phyloP scores from a whole-genome alignment of 2,888 invertebrate species.

The Ophioninae sp. region DNA sequence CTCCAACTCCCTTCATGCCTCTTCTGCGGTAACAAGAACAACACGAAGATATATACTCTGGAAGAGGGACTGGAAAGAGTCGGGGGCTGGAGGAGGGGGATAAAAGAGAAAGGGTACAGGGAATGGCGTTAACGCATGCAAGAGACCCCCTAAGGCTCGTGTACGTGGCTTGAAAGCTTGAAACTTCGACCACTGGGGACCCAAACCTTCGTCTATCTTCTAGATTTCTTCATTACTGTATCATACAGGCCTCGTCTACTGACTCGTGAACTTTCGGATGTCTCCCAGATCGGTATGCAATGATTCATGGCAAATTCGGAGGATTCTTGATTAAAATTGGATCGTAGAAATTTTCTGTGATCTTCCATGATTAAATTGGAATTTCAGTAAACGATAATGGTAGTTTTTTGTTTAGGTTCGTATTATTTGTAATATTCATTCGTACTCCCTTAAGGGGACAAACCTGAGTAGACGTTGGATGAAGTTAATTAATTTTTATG shows the following conservation, averaged over 20 bases:
- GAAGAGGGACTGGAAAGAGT: background rate
- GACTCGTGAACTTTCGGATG: constrained; percentile 52
- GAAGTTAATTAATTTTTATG: too few species aligned
- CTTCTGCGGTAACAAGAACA: constrained; percentile 37
- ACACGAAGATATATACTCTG: constrained; percentile 16
- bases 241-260: constrained; percentile 65
- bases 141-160: constrained; percentile 65
- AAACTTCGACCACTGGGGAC: constrained; percentile 58
- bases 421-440: too few species aligned
- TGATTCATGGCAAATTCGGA: constrained; percentile 3
- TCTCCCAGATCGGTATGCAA: constrained; percentile 4
- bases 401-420: too few species aligned
- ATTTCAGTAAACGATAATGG: too few species aligned
- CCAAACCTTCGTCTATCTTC: constrained; percentile 62
- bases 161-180: constrained; percentile 75
- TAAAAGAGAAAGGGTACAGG: constrained; percentile 55
- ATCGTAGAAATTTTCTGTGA: background rate
- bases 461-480: too few species aligned
- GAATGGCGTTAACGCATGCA: constrained; percentile 72
- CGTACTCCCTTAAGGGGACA: too few species aligned
- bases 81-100: constrained; percentile 47
- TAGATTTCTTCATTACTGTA: constrained; percentile 75
- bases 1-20: constrained; percentile 36
- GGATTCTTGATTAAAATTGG: background rate
- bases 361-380: too few species aligned